Evolutionary conservation across 2,113 vertebrate species (phyloP).

Genomic region (Emydocephalus ijimae): DNA sequence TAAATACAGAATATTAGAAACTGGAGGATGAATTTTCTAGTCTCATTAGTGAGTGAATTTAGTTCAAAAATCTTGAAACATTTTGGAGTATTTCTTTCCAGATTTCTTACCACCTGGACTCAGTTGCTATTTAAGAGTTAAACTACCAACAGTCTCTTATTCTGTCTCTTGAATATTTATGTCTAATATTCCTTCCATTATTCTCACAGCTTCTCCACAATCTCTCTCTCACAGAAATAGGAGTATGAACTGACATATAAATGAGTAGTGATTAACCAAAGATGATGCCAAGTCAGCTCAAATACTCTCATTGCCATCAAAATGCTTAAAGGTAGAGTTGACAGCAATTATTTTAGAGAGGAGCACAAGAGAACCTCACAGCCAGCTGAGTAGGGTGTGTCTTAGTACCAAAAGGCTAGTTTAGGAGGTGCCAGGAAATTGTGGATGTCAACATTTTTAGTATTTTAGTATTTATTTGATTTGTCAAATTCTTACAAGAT

Average conservation of each 20-base stretch:
- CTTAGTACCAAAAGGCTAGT: background rate
- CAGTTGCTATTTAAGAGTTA: background rate
- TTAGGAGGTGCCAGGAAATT: background rate
- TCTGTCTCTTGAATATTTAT: background rate
- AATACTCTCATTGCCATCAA: background rate
- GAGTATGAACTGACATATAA: slow-evolving; percentile 16
- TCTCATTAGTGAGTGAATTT: background rate
- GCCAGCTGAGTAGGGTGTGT: background rate
- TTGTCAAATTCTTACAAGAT: no score
- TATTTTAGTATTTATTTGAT: no score
- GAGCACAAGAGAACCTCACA: background rate
- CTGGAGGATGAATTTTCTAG: background rate
- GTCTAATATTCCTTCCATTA: background rate
- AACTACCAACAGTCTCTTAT: background rate
- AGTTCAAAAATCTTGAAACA: background rate
- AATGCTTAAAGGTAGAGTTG: slow-evolving; percentile 5
- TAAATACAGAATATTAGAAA: background rate
- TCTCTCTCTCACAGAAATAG: background rate
- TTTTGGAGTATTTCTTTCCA: background rate
- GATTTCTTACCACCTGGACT: background rate
- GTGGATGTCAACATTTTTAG: no score
- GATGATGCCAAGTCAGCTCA: slow-evolving; percentile 12
- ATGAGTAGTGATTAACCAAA: slow-evolving; percentile 12
- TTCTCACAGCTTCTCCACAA: background rate
- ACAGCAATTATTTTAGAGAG: background rate